Evolutionary conservation across 2,888 invertebrate genomes (phyloP).

Genomic region (Hypercompe scribonia): DNA sequence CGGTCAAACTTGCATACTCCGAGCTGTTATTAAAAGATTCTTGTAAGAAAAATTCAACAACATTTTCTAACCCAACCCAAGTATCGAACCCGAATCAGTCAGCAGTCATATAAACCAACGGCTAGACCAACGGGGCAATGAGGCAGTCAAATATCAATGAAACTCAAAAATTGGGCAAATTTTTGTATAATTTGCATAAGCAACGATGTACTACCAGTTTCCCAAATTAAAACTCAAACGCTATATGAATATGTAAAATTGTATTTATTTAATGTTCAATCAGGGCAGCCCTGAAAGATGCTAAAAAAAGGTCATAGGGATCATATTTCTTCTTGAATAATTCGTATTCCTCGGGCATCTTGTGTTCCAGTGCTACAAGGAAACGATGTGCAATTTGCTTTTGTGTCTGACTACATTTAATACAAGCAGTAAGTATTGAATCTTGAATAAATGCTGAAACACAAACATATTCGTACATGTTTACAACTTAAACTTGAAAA

Average conservation of each 20-base stretch:
- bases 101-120: too few relatives aligned
- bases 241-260: not conserved
- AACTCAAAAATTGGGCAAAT: too few relatives aligned
- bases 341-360: not conserved
- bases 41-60: too few relatives aligned
- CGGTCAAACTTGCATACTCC: too few relatives aligned
- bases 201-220: too few relatives aligned
- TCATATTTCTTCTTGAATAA: not conserved
- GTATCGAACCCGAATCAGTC: too few relatives aligned
- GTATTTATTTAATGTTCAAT: not conserved
- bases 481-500: not conserved
- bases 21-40: too few relatives aligned
- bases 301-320: constrained; percentile 1
- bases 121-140: too few relatives aligned
- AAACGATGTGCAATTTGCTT: not conserved
- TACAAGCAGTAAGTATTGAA: not conserved
- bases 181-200: too few relatives aligned
- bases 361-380: not conserved
- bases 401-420: not conserved
- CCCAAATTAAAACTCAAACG: too few relatives aligned
- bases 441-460: not conserved
- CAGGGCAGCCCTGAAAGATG: not conserved
- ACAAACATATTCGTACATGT: not conserved
- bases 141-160: too few relatives aligned
- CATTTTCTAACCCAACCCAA: too few relatives aligned